phyloP scores from a whole-genome alignment of 2,113 vertebrate species.

The Bubalus kerabau region DNA sequence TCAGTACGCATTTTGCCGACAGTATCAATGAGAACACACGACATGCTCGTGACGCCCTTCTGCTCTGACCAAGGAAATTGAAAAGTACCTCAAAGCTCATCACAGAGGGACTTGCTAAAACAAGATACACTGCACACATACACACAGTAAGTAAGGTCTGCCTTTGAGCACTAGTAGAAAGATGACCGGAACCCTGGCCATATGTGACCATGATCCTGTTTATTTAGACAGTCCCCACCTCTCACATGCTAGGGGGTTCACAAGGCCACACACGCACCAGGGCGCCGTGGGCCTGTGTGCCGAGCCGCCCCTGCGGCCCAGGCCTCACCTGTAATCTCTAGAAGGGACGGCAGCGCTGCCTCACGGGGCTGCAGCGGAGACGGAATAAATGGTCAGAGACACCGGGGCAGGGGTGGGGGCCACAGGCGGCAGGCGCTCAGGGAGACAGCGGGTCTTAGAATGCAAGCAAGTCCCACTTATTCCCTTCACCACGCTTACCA shows the following conservation, averaged over 20 bases:
- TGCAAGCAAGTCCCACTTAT: rapidly evolving
- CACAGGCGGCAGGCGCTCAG: rapidly evolving
- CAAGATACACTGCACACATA: rapidly evolving
- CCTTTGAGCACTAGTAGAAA: rapidly evolving
- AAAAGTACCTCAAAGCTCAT: background rate
- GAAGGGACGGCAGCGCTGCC: rapidly evolving
- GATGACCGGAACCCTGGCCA: background rate
- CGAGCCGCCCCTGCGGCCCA: rapidly evolving
- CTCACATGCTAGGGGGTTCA: rapidly evolving
- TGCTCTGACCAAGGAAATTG: background rate
- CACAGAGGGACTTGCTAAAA: background rate
- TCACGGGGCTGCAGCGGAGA: rapidly evolving
- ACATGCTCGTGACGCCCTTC: rapidly evolving
- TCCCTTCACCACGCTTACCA: rapidly evolving
- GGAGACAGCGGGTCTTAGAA: background rate
- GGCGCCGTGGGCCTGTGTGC: rapidly evolving
- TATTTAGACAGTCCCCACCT: rapidly evolving
- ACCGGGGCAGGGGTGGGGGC: rapidly evolving
- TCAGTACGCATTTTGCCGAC: rapidly evolving
- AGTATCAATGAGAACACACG: rapidly evolving
- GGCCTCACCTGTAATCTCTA: background rate
- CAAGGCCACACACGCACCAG: background rate
- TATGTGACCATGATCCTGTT: rapidly evolving
- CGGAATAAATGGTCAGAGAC: rapidly evolving
- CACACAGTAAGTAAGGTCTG: too few relatives aligned